Evolutionary conservation across 2,113 vertebrate species (phyloP).

Genomic region (Aphelocoma coerulescens): DNA sequence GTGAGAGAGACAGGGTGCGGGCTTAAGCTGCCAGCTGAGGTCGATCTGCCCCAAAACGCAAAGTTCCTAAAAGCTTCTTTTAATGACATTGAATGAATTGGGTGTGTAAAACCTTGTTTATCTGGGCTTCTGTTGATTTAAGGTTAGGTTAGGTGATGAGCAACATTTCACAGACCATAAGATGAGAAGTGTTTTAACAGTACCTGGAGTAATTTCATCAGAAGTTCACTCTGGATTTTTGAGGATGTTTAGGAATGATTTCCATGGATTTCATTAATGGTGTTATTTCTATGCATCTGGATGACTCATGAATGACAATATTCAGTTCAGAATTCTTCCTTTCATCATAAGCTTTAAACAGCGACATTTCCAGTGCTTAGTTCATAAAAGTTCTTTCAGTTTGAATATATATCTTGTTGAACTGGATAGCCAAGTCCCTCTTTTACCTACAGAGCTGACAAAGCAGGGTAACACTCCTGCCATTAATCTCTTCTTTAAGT

Average conservation of each 20-base stretch:
- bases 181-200: not conserved
- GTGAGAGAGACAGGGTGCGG: not conserved
- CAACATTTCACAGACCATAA: not conserved
- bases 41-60: not conserved
- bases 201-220: not conserved
- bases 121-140: not conserved
- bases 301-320: not conserved
- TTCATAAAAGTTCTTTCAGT: not conserved
- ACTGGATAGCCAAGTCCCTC: not conserved
- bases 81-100: not conserved
- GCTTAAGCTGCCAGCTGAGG: not conserved
- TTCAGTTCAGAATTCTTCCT: not conserved
- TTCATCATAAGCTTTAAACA: not conserved
- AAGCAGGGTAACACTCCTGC: not conserved
- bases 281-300: not conserved
- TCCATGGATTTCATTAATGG: not conserved
- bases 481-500: not conserved
- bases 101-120: not conserved
- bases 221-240: not conserved
- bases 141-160: accelerated
- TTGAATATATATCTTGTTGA: not conserved
- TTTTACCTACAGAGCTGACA: not conserved
- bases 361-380: not conserved
- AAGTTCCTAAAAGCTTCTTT: not conserved
- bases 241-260: not conserved